Evolutionary conservation across 2,797 vertebrate species (phyloP).

Genomic region (Hafferia zeledoni): DNA sequence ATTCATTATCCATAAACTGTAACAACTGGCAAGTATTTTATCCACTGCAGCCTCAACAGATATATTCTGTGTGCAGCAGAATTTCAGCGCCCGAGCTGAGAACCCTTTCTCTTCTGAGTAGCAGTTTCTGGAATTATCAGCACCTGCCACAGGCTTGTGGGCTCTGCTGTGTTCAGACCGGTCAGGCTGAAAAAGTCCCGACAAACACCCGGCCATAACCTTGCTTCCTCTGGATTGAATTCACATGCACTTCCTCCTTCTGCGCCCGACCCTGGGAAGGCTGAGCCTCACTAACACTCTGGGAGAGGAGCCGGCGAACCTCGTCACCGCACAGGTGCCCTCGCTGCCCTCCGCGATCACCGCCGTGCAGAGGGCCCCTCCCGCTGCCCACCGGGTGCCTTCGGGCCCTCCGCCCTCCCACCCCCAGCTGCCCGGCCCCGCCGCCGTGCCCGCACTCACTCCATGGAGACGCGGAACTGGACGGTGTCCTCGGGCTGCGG

Average conservation of each 20-base stretch:
- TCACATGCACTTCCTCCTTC: neutral
- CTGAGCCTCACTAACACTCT: neutral
- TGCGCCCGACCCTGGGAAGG: neutral
- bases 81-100: neutral
- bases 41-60: neutral
- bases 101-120: neutral
- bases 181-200: neutral
- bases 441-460: conserved; percentile 82
- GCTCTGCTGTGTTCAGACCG: fast-evolving
- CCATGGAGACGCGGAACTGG: conserved; percentile 94
- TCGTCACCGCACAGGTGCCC: fast-evolving
- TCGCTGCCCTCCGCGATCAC: neutral
- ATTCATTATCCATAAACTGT: neutral
- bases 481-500: conserved; percentile 89
- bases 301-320: neutral
- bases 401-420: too few species aligned
- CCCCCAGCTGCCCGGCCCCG: neutral
- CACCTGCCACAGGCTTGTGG: too few species aligned
- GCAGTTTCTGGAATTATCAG: neutral
- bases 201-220: neutral
- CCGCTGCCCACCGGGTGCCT: neutral
- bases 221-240: neutral
- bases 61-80: neutral
- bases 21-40: neutral
- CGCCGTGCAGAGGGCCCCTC: neutral